Conservation (phyloP, 92 coral and sea anemone genomes). For the Desmophyllum pertusum region DNA sequence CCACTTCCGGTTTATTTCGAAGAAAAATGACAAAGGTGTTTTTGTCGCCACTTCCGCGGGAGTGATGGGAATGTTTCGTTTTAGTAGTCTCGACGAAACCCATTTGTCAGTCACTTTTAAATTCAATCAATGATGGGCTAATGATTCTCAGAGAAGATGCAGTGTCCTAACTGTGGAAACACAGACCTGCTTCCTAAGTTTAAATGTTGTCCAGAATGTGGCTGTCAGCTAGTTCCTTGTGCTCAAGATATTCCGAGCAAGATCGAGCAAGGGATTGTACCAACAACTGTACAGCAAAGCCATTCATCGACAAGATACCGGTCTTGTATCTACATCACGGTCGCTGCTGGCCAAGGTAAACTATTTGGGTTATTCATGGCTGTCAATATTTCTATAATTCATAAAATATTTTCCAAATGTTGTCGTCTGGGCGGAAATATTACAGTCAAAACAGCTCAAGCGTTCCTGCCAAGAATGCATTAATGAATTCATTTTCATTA, state of each 20-base stretch:
- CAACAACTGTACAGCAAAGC: background rate
- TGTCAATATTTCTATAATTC: background rate
- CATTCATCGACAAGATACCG: background rate
- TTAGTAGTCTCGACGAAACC: no score
- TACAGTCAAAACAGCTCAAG: no score
- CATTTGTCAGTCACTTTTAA: background rate
- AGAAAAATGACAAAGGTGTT: background rate
- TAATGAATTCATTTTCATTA: no score
- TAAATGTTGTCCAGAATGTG: constrained; percentile 24
- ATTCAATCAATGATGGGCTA: background rate
- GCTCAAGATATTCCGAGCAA: background rate
- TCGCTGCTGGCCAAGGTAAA: background rate
- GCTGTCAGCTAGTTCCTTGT: background rate
- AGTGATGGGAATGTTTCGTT: no score
- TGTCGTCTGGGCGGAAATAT: no score
- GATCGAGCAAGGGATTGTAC: background rate
- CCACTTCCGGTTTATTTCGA: constrained; percentile 22
- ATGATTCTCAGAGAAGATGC: background rate
- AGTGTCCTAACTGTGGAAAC: constrained; percentile 33
- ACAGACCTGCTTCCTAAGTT: background rate
- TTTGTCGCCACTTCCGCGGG: background rate
- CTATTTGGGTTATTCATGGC: background rate
- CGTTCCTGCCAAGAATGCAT: no score
- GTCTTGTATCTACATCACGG: background rate
- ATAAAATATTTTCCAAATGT: background rate